A percentile compares a stretch with the other conserved stretches of the same genome.
Evolutionary conservation across 2,797 vertebrate species (phyloP).

Genomic region (Passerculus sandwichensis): DNA sequence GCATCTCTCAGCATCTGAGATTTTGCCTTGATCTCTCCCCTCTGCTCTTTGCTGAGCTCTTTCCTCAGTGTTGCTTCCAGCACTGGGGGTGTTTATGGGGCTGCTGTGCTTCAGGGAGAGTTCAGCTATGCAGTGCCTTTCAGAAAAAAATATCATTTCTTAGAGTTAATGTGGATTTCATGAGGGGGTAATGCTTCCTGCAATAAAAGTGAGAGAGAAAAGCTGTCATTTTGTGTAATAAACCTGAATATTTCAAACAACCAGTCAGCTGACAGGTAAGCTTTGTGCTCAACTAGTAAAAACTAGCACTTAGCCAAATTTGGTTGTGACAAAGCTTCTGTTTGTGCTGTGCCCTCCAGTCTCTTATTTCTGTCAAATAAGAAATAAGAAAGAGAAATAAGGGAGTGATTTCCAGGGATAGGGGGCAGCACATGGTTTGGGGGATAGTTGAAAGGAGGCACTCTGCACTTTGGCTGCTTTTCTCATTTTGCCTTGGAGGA

Average conservation of each 20-base stretch:
- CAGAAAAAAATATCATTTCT: background rate
- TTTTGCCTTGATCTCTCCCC: constrained; percentile 1
- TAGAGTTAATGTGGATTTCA: background rate
- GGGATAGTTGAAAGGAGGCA: background rate
- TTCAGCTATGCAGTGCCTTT: background rate
- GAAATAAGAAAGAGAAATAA: background rate
- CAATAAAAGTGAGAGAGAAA: background rate
- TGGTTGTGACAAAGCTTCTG: background rate
- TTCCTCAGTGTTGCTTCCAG: background rate
- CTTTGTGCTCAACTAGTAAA: constrained; percentile 1
- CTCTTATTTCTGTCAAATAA: background rate
- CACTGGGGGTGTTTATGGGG: background rate
- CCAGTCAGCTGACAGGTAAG: background rate
- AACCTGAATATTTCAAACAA: background rate
- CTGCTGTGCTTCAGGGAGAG: background rate
- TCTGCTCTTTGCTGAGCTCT: background rate
- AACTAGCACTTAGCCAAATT: background rate
- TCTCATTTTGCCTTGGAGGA: background rate
- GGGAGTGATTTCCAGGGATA: background rate
- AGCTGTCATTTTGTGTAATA: background rate
- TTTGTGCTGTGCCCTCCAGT: background rate
- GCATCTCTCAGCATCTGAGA: rapidly evolving
- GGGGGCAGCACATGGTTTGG: background rate
- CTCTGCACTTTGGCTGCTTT: background rate
- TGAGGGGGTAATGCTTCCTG: background rate